These are phyloP conservation scores for Elysia chlorotica DNA, from an alignment of 1,140 invertebrate genomes.

Conservation along the genomic window DNA sequence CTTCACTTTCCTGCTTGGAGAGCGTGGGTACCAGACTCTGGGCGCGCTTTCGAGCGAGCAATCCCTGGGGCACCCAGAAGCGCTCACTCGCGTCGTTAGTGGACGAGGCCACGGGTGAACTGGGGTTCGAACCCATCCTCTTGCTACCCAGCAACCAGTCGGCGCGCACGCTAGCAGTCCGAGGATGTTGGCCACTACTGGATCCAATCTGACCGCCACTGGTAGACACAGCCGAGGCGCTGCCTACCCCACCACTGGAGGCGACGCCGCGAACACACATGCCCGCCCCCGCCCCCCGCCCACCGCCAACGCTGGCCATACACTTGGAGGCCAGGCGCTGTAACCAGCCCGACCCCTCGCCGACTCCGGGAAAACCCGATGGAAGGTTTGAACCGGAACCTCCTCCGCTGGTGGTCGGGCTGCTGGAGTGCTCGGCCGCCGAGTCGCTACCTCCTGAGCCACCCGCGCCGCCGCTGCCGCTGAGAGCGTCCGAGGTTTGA, in stretches of 20 bases:
- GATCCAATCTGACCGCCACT: not conserved
- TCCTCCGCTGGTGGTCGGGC: no score
- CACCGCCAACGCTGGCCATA: conserved; percentile 25
- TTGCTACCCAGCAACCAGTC: conserved; percentile 36
- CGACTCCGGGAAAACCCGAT: no score
- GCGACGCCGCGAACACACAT: no score
- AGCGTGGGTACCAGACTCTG: conserved; percentile 46
- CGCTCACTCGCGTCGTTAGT: conserved; percentile 42
- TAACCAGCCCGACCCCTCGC: conserved; percentile 18
- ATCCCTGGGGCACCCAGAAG: conserved; percentile 48
- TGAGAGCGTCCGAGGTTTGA: not conserved
- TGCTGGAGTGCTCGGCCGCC: not conserved
- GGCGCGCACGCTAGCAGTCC: conserved; percentile 27
- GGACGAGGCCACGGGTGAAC: conserved; percentile 32
- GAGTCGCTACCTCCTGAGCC: no score
- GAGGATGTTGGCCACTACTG: not conserved
- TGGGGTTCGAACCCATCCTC: conserved; percentile 41
- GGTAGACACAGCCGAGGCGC: no score
- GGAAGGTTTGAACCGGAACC: no score
- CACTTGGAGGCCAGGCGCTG: conserved; percentile 22
- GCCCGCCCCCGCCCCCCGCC: not conserved
- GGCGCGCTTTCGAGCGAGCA: conserved; percentile 42
- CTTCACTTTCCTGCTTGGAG: conserved; percentile 39
- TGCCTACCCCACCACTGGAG: no score
- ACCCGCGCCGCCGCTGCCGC: no score